These are phyloP conservation scores for Hirtodrosophila trivittata DNA, from an alignment of 2,888 invertebrate genomes.

Conservation along the genomic window DNA sequence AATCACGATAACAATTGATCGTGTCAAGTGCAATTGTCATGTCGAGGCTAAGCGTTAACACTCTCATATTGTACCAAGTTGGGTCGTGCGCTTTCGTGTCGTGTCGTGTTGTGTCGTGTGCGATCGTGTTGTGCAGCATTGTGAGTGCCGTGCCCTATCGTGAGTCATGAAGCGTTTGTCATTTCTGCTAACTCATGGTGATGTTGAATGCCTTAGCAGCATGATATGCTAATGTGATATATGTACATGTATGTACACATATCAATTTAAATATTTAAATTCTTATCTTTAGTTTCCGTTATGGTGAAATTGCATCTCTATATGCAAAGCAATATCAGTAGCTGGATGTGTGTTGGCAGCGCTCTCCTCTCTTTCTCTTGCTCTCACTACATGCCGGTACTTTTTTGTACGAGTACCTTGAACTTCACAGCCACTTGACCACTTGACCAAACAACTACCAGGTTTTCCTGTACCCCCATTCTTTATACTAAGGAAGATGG, in stretches of 20 bases:
- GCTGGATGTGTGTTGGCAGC: too few species aligned
- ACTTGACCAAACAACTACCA: too few species aligned
- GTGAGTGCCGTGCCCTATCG: conserved; percentile 27
- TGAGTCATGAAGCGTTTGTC: conserved; percentile 38
- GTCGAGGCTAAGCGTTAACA: conserved; percentile 22
- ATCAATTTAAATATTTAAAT: too few species aligned
- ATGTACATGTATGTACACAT: too few species aligned
- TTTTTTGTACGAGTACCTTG: too few species aligned
- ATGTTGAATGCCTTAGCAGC: conserved; percentile 27
- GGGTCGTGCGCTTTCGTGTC: too few species aligned
- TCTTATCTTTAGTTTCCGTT: conserved; percentile 18
- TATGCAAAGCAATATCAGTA: not conserved
- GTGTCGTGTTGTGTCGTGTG: conserved; percentile 6
- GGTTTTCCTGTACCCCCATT: too few species aligned
- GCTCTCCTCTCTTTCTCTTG: too few species aligned
- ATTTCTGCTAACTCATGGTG: conserved; percentile 47
- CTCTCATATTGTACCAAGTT: too few species aligned
- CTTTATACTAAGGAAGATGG: too few species aligned
- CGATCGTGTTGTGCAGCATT: conserved; percentile 4
- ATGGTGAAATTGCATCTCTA: conserved; percentile 58
- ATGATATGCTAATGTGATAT: conserved; percentile 50
- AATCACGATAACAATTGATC: conserved; percentile 42
- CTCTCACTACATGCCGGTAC: too few species aligned
- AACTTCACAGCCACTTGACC: too few species aligned
- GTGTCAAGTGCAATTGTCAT: conserved; percentile 36